Base-by-base conservation (phyloP, 2,113 vertebrate species). In the Oxygymnocypris stewartii region DNA sequence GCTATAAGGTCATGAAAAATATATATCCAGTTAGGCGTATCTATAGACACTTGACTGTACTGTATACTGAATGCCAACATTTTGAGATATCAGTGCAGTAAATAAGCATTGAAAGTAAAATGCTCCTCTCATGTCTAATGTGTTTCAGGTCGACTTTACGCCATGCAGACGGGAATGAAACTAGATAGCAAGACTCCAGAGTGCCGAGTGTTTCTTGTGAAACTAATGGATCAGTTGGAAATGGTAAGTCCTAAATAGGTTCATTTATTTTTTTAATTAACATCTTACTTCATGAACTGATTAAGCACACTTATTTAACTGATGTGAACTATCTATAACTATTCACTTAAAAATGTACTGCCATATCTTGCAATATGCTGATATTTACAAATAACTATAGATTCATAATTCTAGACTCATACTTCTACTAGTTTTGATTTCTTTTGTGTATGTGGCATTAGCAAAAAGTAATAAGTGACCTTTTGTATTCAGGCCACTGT, bases 141-240 rank as follows among this genome's bases (percentile, higher is more conserved):
- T 69, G 20, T 91, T 90, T 20, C 93, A 99, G 98, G 98, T 91
- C 97, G 97, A 76, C 96, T 99, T 63, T 99, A 97, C 85, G 95
- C 96, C 3, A 97, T 99, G 97, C 98, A 99, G 93, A 97, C 96
- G 0, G 97, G 98, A 74, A 99, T 99, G 98, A 99, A 98, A 92
- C 95, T 99, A 94, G 98, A 99, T 90, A 97, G 97, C 91, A 98
- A 98, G 94, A 97, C 95, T 1, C 97, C 98, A 23, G 98, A 99
- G 84, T 98, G 97, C 90, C 94, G 96, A 59, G 98, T 98, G 96
- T 99, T 98, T 94, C 95, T 99, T 88, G 93, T 96, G 86, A 98
- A 96, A 76, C 94, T 99, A 84, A 99, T 99, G 98, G 98, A 99
- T 95, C 97, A 98, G 6, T 92, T 99, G 93, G 98, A 99, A 95